Evolutionary conservation across 2,888 invertebrate species (phyloP), one percentile per base, ranked within the genome.

Genomic region (Agrotis ipsilon): DNA sequence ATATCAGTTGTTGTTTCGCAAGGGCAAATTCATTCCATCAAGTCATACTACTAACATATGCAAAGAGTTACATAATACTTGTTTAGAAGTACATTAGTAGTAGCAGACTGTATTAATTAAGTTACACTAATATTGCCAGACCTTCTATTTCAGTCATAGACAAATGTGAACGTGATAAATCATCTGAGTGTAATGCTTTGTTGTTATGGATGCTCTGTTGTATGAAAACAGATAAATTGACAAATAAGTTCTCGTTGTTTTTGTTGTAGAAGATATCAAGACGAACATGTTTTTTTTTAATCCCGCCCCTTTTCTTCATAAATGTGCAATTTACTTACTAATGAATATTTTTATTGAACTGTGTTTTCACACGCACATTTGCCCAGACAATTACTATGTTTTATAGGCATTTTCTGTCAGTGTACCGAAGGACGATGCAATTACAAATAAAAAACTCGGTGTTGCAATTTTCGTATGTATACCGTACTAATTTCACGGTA

Each of bases 91-190:
- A 81, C 66, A 75, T 72, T 68, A 77, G 63, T 59, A 62, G 54
- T 64, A 74, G 32, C 49, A 60, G 70, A 80, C 65, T 83, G 78
- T 68, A 76, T 78, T 73, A 84, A 84, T 82, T 81, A 83, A 82
- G 73, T 76, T 58, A 66, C 52, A 68, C 64, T 80, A 72, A 68
- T 78, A 71, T 66, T 60, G 69, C 21, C 27, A 68, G n/a, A 52
- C 49, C 59, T 72, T 55, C 66, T 73, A 73, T 77, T 80, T 66
- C 60, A 84, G 68, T 80, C 81, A 72, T 64, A 75, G 73, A 80
- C 82, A 83, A 84, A 81, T 80, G 80, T 49, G 69, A 58, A 48
- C 55, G 66, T 72, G 71, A 85, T 85, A 77, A 84, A 85, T 84
- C 80, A 83, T 74, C 68, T 27, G 48, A 65, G 58, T 55, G 32